Evolutionary conservation across 2,888 invertebrate genomes (phyloP), one percentile per base, ranked within the genome.

Genomic region (Embidobia sp.): DNA sequence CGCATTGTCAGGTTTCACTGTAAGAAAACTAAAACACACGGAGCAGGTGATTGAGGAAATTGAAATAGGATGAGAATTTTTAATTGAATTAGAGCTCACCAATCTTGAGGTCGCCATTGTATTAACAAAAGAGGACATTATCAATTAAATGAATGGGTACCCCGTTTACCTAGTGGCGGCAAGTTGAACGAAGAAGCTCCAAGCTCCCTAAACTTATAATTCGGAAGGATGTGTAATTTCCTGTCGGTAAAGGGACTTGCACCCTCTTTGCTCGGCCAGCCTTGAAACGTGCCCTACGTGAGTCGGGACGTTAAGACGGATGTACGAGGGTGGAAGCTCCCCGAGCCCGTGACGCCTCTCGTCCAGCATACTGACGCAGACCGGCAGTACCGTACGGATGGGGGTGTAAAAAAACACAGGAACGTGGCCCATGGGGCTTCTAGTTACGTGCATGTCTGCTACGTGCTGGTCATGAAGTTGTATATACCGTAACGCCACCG

Each of bases 181-280:
- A 55, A 61, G 48, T 72, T 61, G 66, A 75, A 63, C 44, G 78
- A 76, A 78, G 70, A 72, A 69, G 79, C 72, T 67, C 51, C 29
- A 44, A 78, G 75, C 59, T 63, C 81, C 79, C 70, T 79, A 79
- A 83, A 85, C 82, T 83, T 83, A 84, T 81, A 78, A 82, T 84
- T 81, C 83, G 85, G 84, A 83, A 87, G 86, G 86, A 86, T 84
- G 85, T 87, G 87, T 86, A 88, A 88, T 88, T 88, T 88, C 87
- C 88, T 87, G 86, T 75, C 82, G 83, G 82, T 84, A 84, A 83
- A 84, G 83, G 84, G 84, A 77, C 75, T 76, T 69, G 76, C 74
- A 66, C 78, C 80, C 77, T 79, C 70, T 82, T 84, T 84, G 81
- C 84, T 80, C 79, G 78, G 51, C 80, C 79, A 78, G 79, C 73